phyloP scores from a whole-genome alignment of 2,113 vertebrate genomes.

The Dicrurus megarhynchus region DNA sequence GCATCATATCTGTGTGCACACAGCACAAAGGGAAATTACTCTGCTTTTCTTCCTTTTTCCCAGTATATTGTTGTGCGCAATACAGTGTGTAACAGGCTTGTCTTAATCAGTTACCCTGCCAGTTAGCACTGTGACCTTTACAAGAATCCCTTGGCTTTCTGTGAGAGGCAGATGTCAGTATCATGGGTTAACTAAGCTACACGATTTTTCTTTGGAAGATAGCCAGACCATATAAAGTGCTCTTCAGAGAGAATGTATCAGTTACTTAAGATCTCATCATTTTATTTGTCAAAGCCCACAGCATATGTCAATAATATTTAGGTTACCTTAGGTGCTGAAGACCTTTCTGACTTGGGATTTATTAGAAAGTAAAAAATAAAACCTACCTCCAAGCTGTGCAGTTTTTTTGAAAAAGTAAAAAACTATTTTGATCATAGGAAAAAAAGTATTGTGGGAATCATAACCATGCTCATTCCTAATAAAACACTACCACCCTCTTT shows the following conservation, averaged over 20 bases:
- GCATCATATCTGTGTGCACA: background rate
- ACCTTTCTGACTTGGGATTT: background rate
- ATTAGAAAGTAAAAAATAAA: background rate
- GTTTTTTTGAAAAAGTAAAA: background rate
- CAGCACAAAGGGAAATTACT: background rate
- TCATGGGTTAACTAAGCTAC: conserved; percentile 13
- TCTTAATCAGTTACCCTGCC: conserved; percentile 31
- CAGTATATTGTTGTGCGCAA: background rate
- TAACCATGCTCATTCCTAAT: background rate
- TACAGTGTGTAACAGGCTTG: background rate
- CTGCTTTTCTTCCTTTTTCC: background rate
- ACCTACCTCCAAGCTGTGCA: background rate
- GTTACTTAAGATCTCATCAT: conserved; percentile 40
- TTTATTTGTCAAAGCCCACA: background rate
- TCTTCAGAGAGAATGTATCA: conserved; percentile 18
- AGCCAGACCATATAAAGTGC: background rate
- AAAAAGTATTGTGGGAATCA: background rate
- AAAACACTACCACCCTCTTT: background rate
- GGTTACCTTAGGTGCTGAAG: background rate
- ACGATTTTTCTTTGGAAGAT: conserved; percentile 30
- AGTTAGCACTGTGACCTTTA: conserved; percentile 28
- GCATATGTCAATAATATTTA: background rate
- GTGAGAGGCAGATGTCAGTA: conserved; percentile 27
- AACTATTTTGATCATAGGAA: background rate
- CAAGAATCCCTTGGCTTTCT: conserved; percentile 14